Conservation (phyloP, 2,113 vertebrate genomes). For the human region GRCh38 chr6:5475501-5476000, state of each 20-base stretch:
- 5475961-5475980: not conserved
- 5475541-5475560: not conserved
- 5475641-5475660: not conserved
- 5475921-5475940: not conserved
- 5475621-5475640: fast-evolving
- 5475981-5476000: not conserved
- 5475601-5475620: not conserved
- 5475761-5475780: not conserved
- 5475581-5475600: fast-evolving
- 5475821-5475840: fast-evolving
- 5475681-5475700: not conserved
- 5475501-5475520: not conserved
- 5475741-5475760: not conserved
- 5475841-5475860: not conserved
- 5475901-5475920: not conserved
- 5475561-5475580: not conserved
- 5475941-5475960: not conserved
- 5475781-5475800: not conserved
- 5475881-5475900: not conserved
- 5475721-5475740: not conserved
- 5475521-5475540: not conserved
- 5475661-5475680: not conserved
- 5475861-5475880: not conserved
- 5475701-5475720: not conserved
- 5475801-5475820: not conserved